These are phyloP conservation scores for Dolichallabes microphthalmus DNA, from an alignment of 2,113 vertebrate genomes.

Conservation along the genomic window DNA sequence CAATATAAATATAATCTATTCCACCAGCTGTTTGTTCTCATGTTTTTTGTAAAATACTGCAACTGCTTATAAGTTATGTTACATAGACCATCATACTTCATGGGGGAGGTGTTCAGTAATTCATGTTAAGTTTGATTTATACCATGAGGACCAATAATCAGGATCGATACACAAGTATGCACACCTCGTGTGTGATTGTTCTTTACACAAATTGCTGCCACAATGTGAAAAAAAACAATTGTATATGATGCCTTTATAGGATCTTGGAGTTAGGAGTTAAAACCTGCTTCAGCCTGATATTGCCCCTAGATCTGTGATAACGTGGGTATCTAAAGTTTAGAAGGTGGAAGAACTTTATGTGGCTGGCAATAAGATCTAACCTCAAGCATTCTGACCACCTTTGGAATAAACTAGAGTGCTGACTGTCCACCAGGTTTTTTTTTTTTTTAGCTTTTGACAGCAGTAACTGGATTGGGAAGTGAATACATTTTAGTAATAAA, in stretches of 20 bases:
- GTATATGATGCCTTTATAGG: not conserved
- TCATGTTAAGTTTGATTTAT: not conserved
- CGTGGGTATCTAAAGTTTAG: not conserved
- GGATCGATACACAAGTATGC: not conserved
- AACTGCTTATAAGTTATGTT: not conserved
- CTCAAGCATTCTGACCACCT: not conserved
- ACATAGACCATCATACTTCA: not conserved
- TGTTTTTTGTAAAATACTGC: slow-evolving; percentile 14
- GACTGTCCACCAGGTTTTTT: not conserved
- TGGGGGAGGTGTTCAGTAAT: not conserved
- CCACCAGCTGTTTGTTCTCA: slow-evolving; percentile 27
- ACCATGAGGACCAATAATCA: not conserved
- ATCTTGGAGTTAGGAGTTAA: not conserved
- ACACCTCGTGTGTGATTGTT: not conserved
- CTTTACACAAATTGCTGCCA: not conserved
- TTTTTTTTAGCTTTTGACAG: no score
- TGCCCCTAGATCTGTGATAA: not conserved
- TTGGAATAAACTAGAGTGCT: not conserved
- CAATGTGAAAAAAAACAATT: not conserved
- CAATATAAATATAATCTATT: slow-evolving; percentile 55
- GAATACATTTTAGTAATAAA: no score
- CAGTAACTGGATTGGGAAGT: no score
- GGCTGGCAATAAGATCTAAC: not conserved
- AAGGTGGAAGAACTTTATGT: not conserved
- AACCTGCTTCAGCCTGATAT: not conserved